Evolutionary conservation across 2,113 vertebrate genomes (phyloP).

Genomic region (Malurus melanocephalus): DNA sequence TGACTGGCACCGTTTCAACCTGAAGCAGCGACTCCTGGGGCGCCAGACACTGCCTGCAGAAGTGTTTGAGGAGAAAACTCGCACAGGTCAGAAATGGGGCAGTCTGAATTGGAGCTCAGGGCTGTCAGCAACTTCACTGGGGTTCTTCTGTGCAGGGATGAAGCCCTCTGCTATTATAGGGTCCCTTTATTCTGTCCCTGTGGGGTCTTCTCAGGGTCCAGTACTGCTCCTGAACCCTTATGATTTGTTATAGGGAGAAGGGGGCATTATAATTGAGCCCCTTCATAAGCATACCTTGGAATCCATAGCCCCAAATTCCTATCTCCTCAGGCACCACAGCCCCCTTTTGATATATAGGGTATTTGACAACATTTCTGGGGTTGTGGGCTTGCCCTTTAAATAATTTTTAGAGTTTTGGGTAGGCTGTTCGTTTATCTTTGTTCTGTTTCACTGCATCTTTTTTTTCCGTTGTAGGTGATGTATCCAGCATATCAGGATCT

Average conservation of each 20-base stretch:
- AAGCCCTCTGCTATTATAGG: not conserved
- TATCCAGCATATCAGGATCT: constrained; percentile 95
- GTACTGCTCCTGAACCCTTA: not conserved
- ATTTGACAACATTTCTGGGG: not conserved
- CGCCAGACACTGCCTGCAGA: constrained; percentile 68
- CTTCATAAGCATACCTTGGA: not conserved
- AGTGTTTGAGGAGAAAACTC: constrained; percentile 86
- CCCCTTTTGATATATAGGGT: not conserved
- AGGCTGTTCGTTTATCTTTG: not conserved
- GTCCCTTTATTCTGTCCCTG: not conserved
- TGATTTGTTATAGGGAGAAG: not conserved
- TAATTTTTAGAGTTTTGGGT: not conserved
- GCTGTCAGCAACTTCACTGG: rapidly evolving
- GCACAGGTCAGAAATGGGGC: constrained; percentile 55
- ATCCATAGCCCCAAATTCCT: not conserved
- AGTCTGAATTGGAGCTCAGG: not conserved
- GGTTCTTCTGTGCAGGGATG: not conserved
- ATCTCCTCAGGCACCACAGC: not conserved
- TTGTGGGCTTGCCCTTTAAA: rapidly evolving
- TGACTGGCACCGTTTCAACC: constrained; percentile 96
- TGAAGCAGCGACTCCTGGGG: constrained; percentile 83
- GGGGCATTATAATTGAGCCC: not conserved
- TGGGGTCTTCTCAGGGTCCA: not conserved
- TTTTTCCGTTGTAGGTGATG: constrained; percentile 75
- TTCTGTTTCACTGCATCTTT: not conserved